These are phyloP conservation scores for Nebria ingens DNA, from an alignment of 1,140 invertebrate genomes.

Conservation along the genomic window DNA sequence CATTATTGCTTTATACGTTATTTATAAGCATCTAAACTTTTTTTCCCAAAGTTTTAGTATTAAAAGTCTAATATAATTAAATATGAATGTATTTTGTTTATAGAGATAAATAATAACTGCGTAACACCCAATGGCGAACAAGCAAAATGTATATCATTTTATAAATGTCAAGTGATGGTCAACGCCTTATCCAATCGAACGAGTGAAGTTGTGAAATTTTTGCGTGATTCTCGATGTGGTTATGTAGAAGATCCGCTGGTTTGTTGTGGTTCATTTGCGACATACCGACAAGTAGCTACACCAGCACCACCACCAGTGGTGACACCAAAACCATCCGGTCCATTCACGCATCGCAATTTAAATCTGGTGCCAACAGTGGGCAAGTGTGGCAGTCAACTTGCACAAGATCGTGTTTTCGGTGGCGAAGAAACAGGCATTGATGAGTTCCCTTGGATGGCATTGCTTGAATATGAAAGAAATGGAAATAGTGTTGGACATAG, in stretches of 20 bases:
- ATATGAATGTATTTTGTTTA: too few species aligned
- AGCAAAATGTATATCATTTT: slow-evolving; percentile 19
- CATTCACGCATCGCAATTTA: not conserved
- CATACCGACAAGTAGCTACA: not conserved
- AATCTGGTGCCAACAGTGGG: not conserved
- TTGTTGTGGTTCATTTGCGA: slow-evolving; percentile 25
- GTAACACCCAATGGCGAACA: slow-evolving; percentile 20
- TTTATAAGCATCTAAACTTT: too few species aligned
- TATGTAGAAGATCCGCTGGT: slow-evolving; percentile 21
- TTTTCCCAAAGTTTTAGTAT: too few species aligned
- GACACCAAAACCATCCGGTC: not conserved
- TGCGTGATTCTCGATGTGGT: slow-evolving; percentile 28
- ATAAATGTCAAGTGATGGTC: not conserved
- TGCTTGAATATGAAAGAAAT: slow-evolving; percentile 48
- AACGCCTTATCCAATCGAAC: not conserved
- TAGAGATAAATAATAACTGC: slow-evolving; percentile 15
- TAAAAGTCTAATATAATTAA: too few species aligned
- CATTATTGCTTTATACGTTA: too few species aligned
- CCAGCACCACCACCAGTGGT: not conserved
- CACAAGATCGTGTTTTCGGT: slow-evolving; percentile 34
- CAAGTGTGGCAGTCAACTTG: not conserved
- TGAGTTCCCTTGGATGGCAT: slow-evolving; percentile 61
- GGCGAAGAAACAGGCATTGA: slow-evolving; percentile 38
- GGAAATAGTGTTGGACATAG: slow-evolving; percentile 21
- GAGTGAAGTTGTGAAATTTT: slow-evolving; percentile 19